Conservation (phyloP, 2,797 vertebrate genomes). For the Hoplostethus atlanticus region DNA sequence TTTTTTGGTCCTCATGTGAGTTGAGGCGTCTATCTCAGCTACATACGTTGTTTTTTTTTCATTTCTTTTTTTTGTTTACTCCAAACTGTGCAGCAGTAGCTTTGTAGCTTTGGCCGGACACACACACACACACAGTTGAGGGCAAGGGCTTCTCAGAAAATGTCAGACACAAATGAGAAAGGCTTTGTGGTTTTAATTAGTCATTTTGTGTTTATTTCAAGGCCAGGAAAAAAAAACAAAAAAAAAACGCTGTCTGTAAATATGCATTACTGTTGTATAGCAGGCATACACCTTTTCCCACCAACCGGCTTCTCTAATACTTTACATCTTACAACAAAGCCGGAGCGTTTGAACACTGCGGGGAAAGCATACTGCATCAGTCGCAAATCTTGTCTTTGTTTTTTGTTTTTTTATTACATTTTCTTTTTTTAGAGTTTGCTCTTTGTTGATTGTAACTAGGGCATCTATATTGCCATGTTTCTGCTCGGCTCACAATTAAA, state of each 20-base stretch:
- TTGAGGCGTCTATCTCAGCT: constrained; percentile 61
- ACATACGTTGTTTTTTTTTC: constrained; percentile 56
- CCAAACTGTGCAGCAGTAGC: constrained; percentile 44
- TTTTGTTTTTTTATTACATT: constrained; percentile 23
- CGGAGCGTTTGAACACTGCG: constrained; percentile 75
- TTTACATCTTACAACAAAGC: constrained; percentile 76
- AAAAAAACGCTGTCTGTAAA: constrained; percentile 75
- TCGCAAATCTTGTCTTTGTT: constrained; percentile 79
- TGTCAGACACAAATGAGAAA: constrained; percentile 73
- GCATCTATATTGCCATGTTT: constrained; percentile 89
- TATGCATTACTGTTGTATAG: constrained; percentile 75
- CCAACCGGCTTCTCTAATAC: constrained; percentile 50
- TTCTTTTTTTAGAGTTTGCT: constrained; percentile 70
- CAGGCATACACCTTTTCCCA: constrained; percentile 73
- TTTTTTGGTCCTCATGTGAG: constrained; percentile 75
- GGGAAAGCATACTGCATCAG: constrained; percentile 77
- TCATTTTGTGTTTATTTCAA: constrained; percentile 83
- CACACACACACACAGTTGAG: constrained; percentile 59
- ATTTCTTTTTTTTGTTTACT: constrained; percentile 55
- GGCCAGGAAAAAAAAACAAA: constrained; percentile 48
- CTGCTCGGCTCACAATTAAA: constrained; percentile 88
- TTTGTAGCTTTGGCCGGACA: constrained; percentile 65
- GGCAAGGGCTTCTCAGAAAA: constrained; percentile 83
- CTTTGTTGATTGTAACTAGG: constrained; percentile 91
- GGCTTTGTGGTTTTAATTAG: constrained; percentile 85